Percentiles rank a stretch among this genome's conserved stretches.
phyloP scores from a whole-genome alignment of 2,888 invertebrate genomes.

The Endomychus coccineus region DNA sequence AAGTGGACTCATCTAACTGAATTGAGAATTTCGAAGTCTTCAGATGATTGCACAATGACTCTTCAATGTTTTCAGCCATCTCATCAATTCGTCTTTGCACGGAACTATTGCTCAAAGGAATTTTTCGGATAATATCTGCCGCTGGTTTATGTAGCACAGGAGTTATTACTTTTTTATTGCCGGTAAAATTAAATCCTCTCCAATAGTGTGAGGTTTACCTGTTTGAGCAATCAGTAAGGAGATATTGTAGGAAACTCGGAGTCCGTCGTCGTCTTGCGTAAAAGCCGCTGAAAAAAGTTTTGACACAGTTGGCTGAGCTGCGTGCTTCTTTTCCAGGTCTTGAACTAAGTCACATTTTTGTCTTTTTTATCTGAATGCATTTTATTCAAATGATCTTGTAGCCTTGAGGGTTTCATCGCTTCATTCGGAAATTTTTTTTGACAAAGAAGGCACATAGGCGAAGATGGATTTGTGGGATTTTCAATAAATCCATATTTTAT shows the following conservation, averaged over 20 bases:
- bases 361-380: conserved; percentile 15
- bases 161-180: conserved; percentile 19
- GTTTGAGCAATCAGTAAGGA: conserved; percentile 17
- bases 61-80: conserved; percentile 22
- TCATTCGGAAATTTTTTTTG: conserved; percentile 25
- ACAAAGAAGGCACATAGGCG: conserved; percentile 18
- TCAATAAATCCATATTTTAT: conserved; percentile 15
- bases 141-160: conserved; percentile 20
- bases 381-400: conserved; percentile 15
- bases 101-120: conserved; percentile 20
- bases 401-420: conserved; percentile 18
- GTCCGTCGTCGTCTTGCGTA: too few species aligned
- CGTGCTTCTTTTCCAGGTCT: conserved; percentile 8
- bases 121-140: conserved; percentile 7
- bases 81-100: conserved; percentile 23
- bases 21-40: conserved; percentile 22
- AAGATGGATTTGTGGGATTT: conserved; percentile 2
- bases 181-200: conserved; percentile 21
- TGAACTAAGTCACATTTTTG: conserved; percentile 12
- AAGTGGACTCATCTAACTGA: conserved; percentile 25
- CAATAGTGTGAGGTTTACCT: conserved; percentile 19
- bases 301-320: too few species aligned
- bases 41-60: conserved; percentile 19
- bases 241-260: too few species aligned
- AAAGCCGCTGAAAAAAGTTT: too few species aligned